Evolutionary conservation across 2,797 vertebrate species (phyloP).

Genomic region (Graptemys geographica): DNA sequence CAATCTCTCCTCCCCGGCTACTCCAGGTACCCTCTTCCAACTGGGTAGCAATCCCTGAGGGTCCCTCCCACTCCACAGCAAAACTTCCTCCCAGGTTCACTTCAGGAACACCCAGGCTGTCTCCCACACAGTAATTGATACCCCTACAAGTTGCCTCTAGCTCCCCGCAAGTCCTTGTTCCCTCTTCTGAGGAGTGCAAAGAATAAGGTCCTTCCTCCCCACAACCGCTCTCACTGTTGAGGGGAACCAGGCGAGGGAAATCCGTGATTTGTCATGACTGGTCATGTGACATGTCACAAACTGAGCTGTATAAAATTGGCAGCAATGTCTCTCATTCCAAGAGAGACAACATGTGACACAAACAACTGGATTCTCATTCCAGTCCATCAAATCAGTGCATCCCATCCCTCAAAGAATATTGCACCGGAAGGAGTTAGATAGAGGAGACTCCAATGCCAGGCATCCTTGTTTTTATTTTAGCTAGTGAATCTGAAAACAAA

Average conservation of each 20-base stretch:
- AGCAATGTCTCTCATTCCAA: neutral
- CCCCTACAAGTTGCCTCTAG: neutral
- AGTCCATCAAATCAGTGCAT: neutral
- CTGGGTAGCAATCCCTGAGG: neutral
- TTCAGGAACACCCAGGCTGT: neutral
- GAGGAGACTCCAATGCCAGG: neutral
- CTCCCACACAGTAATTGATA: neutral
- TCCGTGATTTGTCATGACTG: neutral
- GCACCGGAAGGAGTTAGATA: neutral
- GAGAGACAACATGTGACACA: neutral
- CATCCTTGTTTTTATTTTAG: neutral
- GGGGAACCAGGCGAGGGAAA: neutral
- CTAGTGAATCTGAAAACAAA: neutral
- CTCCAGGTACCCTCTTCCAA: neutral
- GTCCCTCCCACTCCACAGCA: neutral
- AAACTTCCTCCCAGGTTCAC: neutral
- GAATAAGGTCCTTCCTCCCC: neutral
- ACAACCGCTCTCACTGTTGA: neutral
- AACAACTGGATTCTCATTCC: neutral
- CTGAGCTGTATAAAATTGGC: neutral
- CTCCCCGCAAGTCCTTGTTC: neutral
- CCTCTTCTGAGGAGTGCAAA: neutral
- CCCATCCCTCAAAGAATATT: neutral
- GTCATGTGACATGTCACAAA: neutral
- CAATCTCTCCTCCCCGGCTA: neutral